Evolutionary conservation across 2,888 invertebrate genomes (phyloP).

Genomic region (Micoletzkya japonica): DNA sequence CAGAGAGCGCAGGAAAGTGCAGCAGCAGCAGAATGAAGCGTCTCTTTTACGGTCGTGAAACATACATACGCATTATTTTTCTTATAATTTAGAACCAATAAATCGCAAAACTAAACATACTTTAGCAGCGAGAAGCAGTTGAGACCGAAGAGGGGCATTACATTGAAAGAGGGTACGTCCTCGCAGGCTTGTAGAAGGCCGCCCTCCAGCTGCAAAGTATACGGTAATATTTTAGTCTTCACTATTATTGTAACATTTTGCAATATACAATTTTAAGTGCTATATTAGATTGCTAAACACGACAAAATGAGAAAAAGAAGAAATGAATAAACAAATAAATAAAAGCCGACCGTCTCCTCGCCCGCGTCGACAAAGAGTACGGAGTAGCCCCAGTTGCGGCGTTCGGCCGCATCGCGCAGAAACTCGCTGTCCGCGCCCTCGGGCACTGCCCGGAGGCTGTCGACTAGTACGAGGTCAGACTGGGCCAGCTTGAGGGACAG

Average conservation of each 20-base stretch:
- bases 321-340: not conserved
- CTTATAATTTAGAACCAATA: slow-evolving; percentile 5
- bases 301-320: not conserved
- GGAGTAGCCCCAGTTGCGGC: slow-evolving; percentile 92
- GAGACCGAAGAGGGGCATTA: slow-evolving; percentile 91
- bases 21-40: not conserved
- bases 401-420: slow-evolving; percentile 70
- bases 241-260: too few species aligned
- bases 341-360: slow-evolving; percentile 29
- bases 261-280: too few species aligned
- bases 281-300: too few species aligned
- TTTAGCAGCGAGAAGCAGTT: slow-evolving; percentile 97
- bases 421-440: slow-evolving; percentile 6
- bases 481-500: slow-evolving; percentile 84
- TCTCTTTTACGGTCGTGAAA: not conserved
- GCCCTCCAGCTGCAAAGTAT: slow-evolving; percentile 61
- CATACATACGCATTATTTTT: not conserved
- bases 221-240: too few species aligned
- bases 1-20: not conserved
- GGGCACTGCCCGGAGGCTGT: slow-evolving; percentile 70
- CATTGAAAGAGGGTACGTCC: slow-evolving; percentile 79
- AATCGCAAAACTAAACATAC: slow-evolving; percentile 75
- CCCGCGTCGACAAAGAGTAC: slow-evolving; percentile 86
- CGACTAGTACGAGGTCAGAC: slow-evolving; percentile 89
- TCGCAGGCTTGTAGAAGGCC: slow-evolving; percentile 85